These are phyloP conservation scores for Conomelus anceps DNA, from an alignment of 2,888 invertebrate genomes.

Conservation along the genomic window DNA sequence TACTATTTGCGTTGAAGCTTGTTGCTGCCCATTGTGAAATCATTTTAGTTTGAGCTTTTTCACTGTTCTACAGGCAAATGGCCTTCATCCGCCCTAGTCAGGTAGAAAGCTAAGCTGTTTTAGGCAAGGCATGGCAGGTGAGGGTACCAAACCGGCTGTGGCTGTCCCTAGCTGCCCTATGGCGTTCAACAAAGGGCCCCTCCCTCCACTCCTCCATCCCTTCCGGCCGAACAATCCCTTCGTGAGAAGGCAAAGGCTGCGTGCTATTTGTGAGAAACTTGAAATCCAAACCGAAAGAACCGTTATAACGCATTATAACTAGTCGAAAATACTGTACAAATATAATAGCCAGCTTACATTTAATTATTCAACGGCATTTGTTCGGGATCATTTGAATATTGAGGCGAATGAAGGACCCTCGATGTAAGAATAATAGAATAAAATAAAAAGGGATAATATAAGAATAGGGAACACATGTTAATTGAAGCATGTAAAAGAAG, in stretches of 20 bases:
- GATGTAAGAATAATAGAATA: neutral
- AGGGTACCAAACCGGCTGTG: neutral
- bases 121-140: neutral
- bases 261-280: neutral
- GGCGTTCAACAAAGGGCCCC: neutral
- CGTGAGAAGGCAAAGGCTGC: neutral
- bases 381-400: neutral
- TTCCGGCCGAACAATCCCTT: neutral
- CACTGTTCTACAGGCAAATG: neutral
- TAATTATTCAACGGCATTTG: neutral
- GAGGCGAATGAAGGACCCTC: neutral
- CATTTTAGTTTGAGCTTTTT: neutral
- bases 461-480: neutral
- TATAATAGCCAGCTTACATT: neutral
- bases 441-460: neutral
- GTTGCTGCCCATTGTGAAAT: neutral
- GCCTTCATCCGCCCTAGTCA: neutral
- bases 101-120: neutral
- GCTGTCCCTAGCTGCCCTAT: neutral
- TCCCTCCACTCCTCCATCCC: no score
- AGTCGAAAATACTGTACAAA: neutral
- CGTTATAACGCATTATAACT: neutral
- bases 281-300: neutral
- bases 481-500: no score
- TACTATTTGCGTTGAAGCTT: no score